These are phyloP conservation scores for Parelbella ahira DNA, from an alignment of 2,888 invertebrate genomes.

Conservation along the genomic window DNA sequence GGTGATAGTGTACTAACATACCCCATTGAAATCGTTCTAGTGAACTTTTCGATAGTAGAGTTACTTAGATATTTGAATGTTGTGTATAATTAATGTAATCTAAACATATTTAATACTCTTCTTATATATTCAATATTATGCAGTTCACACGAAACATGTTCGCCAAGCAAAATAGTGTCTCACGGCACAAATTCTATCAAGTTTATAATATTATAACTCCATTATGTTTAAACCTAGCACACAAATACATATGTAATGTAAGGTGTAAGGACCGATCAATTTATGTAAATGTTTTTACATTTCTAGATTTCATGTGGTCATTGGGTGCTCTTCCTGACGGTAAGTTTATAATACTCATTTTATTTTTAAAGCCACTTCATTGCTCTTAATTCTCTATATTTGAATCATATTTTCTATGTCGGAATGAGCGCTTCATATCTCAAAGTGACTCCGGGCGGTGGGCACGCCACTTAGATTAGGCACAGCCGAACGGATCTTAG, in stretches of 20 bases:
- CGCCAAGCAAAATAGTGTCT: constrained; percentile 81
- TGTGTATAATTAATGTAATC: constrained; percentile 48
- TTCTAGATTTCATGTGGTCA: constrained; percentile 99
- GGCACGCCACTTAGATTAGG: too few species aligned
- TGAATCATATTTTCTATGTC: constrained; percentile 40
- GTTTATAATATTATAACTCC: constrained; percentile 41
- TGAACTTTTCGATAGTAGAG: constrained; percentile 56
- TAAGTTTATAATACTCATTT: constrained; percentile 82
- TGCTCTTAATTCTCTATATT: constrained; percentile 49
- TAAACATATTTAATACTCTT: constrained; percentile 45
- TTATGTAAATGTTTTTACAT: constrained; percentile 82
- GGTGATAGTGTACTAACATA: constrained; percentile 65
- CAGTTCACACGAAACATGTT: constrained; percentile 49
- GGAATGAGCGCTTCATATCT: constrained; percentile 29
- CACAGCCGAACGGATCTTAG: constrained; percentile 50
- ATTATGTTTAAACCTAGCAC: constrained; percentile 35
- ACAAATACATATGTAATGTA: constrained; percentile 54
- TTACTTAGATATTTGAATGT: constrained; percentile 55
- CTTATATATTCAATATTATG: constrained; percentile 48
- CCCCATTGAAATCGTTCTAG: constrained; percentile 62
- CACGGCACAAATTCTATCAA: constrained; percentile 55
- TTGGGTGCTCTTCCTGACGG: constrained; percentile 98
- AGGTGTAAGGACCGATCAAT: constrained; percentile 75
- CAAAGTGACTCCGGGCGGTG: too few species aligned
- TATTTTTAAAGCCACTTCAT: constrained; percentile 59